Evolutionary conservation across 2,888 invertebrate genomes (phyloP), one percentile per base, ranked within the genome.

Genomic region (Andrena bicolor): DNA sequence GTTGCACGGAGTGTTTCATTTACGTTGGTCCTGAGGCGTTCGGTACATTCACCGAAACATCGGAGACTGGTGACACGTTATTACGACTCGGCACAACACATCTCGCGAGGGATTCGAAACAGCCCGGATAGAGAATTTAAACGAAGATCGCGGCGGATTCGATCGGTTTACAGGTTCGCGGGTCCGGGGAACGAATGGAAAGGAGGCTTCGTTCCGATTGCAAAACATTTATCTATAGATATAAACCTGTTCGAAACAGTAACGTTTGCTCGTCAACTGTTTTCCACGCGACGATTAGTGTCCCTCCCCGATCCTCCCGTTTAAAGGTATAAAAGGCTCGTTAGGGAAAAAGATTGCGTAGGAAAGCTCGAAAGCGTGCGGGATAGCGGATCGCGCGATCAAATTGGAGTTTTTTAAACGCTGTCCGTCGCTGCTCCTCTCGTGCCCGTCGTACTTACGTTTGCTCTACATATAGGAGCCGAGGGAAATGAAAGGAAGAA

Each of bases 221-320:
- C 49, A 74, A 74, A 76, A 78, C 66, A 82, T 77, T 80, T 66
- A 30, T 77, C 51, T 66, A 53, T 41, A 61, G 65, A 66, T 68
- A 74, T 71, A 61, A 82, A 77, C 61, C 65, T 70, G 58, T 76
- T 70, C 73, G 76, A 56, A 82, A 76, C 53, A 58, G 48, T 60
- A 76, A 83, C 76, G 82, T 76, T 77, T 56, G 72, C 56, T 2
- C 61, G 51, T 82, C 69, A 53, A 73, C 56, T 83, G 70, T 82
- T 82, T 77, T 66, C n/a, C 49, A 20, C n/a, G 10, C 32, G 60
- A 66, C 60, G 49, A 64, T 73, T 66, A 70, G 48, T 69, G 41
- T 74, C 70, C 70, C 61, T 7, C 28, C 23, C 32, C 5, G 10
- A 51, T 48, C 48, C 8, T 2, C 1, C 20, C 10, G 3, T 56